These are phyloP conservation scores for Gnathonemus longibarbis DNA, from an alignment of 2,113 vertebrate genomes.

Conservation along the genomic window DNA sequence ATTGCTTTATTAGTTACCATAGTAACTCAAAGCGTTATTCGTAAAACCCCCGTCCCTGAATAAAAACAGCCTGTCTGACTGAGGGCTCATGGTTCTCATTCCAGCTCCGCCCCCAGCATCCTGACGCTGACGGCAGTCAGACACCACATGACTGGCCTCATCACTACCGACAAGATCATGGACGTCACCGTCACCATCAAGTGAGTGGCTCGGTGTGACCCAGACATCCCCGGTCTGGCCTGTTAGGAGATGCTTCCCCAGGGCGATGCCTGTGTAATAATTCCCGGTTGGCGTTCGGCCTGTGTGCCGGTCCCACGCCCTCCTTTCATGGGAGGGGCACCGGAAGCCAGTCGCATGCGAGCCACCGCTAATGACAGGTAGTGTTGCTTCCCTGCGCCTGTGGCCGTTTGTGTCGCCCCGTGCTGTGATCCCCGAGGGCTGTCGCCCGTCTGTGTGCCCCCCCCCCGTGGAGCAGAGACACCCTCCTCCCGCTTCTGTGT, in stretches of 20 bases:
- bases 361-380: neutral
- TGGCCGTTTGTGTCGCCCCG: neutral
- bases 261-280: neutral
- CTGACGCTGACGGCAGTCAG: slow-evolving; percentile 89
- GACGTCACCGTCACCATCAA: slow-evolving; percentile 93
- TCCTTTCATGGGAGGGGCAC: neutral
- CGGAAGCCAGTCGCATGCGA: neutral
- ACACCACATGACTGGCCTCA: slow-evolving; percentile 87
- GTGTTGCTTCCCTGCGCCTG: neutral
- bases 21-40: neutral
- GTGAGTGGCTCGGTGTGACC: slow-evolving; percentile 58
- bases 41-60: neutral
- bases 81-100: slow-evolving; percentile 31
- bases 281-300: neutral
- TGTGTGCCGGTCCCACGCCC: neutral
- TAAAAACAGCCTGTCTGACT: neutral
- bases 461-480: neutral
- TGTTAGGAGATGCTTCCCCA: neutral
- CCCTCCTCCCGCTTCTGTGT: neutral
- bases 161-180: slow-evolving; percentile 87
- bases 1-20: neutral
- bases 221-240: neutral
- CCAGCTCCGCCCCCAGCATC: slow-evolving; percentile 86
- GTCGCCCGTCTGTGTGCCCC: too few species aligned
- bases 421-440: neutral